These are phyloP conservation scores for Ephialtes manifestator DNA, from an alignment of 2,888 invertebrate genomes.

Conservation along the genomic window DNA sequence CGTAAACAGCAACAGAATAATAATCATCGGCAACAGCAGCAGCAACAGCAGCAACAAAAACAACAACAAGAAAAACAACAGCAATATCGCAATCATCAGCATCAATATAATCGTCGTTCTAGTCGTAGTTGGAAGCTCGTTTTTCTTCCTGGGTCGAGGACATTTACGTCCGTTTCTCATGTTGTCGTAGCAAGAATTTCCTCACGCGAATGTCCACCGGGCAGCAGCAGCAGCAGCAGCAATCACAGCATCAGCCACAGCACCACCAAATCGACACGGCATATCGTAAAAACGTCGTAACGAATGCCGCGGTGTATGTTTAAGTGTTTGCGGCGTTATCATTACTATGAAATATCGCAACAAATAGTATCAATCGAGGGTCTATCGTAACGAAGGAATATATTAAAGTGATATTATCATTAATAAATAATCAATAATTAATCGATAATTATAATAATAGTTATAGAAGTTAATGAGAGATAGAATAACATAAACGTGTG, in stretches of 20 bases:
- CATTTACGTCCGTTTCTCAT: background rate
- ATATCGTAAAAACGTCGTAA: background rate
- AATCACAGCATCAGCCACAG: too few species aligned
- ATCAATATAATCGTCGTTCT: background rate
- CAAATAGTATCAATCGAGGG: constrained; percentile 3
- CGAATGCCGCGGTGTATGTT: constrained; percentile 37
- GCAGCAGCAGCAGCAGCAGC: background rate
- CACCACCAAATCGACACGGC: background rate
- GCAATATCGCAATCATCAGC: background rate
- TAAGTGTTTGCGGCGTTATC: constrained; percentile 26
- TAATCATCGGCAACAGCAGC: background rate
- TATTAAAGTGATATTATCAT: constrained; percentile 16
- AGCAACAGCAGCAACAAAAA: background rate
- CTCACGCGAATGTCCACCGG: background rate
- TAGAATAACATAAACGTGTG: background rate
- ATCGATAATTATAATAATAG: background rate
- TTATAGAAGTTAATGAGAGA: background rate
- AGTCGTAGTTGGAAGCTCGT: background rate
- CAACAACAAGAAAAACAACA: background rate
- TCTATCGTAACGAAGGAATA: constrained; percentile 51
- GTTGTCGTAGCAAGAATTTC: constrained; percentile 22
- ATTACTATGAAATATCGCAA: constrained; percentile 41
- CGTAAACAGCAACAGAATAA: background rate
- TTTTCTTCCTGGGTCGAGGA: constrained; percentile 16
- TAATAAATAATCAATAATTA: constrained; percentile 4